Evolutionary conservation across 2,888 invertebrate genomes (phyloP).

Genomic region (Cerastis leucographa): DNA sequence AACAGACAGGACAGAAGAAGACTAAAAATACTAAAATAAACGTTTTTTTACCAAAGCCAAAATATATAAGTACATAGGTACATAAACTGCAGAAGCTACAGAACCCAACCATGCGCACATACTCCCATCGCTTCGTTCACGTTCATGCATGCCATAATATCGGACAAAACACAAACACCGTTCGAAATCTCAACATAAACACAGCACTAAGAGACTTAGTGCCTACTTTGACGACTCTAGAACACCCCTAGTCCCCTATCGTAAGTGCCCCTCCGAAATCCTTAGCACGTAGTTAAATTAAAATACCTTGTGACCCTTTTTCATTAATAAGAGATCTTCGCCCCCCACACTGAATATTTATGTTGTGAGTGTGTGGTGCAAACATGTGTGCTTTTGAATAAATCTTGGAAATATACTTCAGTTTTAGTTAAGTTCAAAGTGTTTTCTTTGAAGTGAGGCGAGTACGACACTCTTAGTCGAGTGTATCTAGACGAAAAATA

Average conservation of each 20-base stretch:
- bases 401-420: neutral
- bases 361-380: constrained; percentile 74
- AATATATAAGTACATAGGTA: too few species aligned
- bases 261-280: constrained; percentile 81
- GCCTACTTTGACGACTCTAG: constrained; percentile 48
- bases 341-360: constrained; percentile 90
- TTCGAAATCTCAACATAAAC: constrained; percentile 19
- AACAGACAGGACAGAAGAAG: too few species aligned
- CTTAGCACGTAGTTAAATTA: constrained; percentile 91
- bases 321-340: constrained; percentile 90
- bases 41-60: too few species aligned
- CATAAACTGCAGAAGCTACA: too few species aligned
- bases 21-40: too few species aligned
- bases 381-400: constrained; percentile 52
- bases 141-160: neutral
- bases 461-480: too few species aligned
- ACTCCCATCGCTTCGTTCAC: too few species aligned
- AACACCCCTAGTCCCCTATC: constrained; percentile 59
- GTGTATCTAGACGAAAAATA: too few species aligned
- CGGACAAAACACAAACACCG: neutral
- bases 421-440: neutral
- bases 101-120: too few species aligned
- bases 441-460: neutral
- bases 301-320: constrained; percentile 91
- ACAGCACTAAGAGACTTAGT: constrained; percentile 34